Evolutionary conservation across 2,797 vertebrate species (phyloP), one percentile per base, ranked within the genome.

Genomic region (Phoxinus dragarum): DNA sequence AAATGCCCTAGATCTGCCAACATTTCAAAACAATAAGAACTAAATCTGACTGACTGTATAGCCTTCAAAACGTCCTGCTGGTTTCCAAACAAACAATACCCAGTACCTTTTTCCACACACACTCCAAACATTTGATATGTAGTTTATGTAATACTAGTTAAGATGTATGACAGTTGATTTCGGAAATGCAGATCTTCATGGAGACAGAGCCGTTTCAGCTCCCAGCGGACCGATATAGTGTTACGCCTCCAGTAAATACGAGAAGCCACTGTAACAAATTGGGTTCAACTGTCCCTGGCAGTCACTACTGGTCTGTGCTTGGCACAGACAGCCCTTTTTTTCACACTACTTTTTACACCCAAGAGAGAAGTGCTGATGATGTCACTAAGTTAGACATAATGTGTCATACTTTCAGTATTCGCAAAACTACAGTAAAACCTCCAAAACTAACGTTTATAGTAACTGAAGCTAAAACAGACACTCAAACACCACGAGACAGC

Each of bases 1-100:
- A 89, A 84, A 84, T 86, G 84, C 74, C 74, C 86, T 73, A 31
- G 8, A 16, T 78, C 64, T 86, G 76, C 69, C 86, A 88, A 86
- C 77, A 84, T 68, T 75, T 64, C 40, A 31, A 85, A 89, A 89
- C 72, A 87, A 80, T 49, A 79, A 82, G 56, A 85, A 72, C 49
- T 86, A 71, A 61, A 66, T 49, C 61, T 27, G 27, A 47, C 59
- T 83, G 75, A 40, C 40, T 78, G 49, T 69, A 59, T 0, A 44
- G 66, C 74, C 74, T 69, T 81, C 47, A 40, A 40, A 71, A 71
- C 36, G 66, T 81, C 82, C 73, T 42, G 16, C 73, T 71, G 66
- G 52, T 59, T 77, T 84, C 49, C 38, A 85, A 27, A 80, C 54
- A 73, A 80, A 85, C 68, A 80, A 64, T 21, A 44, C 3, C 42